Evolutionary conservation across 2,797 vertebrate species (phyloP).

Genomic region (Micrastur ruficollis): DNA sequence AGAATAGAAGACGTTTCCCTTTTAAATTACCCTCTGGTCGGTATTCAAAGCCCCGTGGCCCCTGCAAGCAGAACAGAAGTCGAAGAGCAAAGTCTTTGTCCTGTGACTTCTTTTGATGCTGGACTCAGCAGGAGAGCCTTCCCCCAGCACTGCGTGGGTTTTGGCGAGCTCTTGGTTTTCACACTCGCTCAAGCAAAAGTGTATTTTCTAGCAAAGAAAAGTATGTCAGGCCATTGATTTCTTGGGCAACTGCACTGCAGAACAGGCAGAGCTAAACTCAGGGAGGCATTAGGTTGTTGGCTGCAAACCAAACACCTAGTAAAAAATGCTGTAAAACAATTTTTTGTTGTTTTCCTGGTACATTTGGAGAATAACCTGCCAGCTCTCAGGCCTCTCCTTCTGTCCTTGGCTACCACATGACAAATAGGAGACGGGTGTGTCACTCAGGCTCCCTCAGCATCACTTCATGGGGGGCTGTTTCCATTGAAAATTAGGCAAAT

Average conservation of each 20-base stretch:
- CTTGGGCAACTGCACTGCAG: background rate
- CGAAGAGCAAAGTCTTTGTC: background rate
- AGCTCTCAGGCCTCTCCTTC: background rate
- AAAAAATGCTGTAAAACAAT: background rate
- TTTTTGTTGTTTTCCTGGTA: background rate
- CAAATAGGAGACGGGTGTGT: background rate
- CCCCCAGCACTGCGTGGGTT: background rate
- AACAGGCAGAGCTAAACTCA: background rate
- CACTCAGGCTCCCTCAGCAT: background rate
- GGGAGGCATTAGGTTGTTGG: background rate
- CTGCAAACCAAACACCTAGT: slow-evolving; percentile 16
- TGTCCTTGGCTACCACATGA: background rate
- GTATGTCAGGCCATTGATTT: slow-evolving; percentile 42
- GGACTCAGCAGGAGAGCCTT: background rate
- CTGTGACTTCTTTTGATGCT: background rate
- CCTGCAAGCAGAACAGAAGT: background rate
- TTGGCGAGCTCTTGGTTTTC: background rate
- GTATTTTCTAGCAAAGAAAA: slow-evolving; percentile 25
- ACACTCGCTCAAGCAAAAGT: slow-evolving; percentile 38
- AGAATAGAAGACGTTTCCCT: background rate
- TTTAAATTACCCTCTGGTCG: background rate
- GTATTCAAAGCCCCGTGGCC: background rate
- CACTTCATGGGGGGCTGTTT: background rate
- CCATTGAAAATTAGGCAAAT: background rate
- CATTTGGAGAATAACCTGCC: background rate